These are phyloP conservation scores for Cirrhinus mrigala DNA, from an alignment of 2,797 vertebrate species.

Conservation along the genomic window DNA sequence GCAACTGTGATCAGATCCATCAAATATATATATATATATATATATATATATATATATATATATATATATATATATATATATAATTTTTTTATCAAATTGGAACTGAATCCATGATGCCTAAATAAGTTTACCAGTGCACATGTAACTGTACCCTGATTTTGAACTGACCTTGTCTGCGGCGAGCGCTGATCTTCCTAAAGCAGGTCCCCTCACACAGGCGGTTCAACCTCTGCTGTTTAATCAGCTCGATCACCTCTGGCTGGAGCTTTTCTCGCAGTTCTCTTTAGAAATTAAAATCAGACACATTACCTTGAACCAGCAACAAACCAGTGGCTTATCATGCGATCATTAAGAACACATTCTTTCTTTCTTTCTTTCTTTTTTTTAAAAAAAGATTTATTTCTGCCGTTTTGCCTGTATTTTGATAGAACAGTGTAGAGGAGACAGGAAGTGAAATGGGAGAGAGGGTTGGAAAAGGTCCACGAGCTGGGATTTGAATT, in stretches of 20 bases:
- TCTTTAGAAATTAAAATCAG: slow-evolving; percentile 64
- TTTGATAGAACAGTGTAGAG: no score
- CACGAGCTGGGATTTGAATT: no score
- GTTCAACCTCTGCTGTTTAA: slow-evolving; percentile 88
- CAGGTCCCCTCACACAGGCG: slow-evolving; percentile 88
- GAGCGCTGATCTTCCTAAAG: slow-evolving; percentile 88
- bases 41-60: no score
- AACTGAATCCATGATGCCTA: background rate
- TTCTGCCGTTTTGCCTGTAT: no score
- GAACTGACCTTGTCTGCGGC: slow-evolving; percentile 85
- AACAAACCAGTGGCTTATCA: background rate
- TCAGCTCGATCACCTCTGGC: slow-evolving; percentile 88
- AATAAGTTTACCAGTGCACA: background rate
- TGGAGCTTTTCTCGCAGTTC: slow-evolving; percentile 90
- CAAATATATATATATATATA: no score
- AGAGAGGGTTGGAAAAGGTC: no score
- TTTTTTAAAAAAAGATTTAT: no score
- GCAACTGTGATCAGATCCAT: background rate
- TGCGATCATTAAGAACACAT: background rate
- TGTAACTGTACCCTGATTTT: background rate
- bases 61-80: no score
- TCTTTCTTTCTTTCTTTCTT: no score
- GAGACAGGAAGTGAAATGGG: no score
- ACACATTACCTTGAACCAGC: background rate
- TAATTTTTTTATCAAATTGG: no score